Evolutionary conservation across 2,113 vertebrate genomes (phyloP).

Genomic region (Rhabdornis inornatus): DNA sequence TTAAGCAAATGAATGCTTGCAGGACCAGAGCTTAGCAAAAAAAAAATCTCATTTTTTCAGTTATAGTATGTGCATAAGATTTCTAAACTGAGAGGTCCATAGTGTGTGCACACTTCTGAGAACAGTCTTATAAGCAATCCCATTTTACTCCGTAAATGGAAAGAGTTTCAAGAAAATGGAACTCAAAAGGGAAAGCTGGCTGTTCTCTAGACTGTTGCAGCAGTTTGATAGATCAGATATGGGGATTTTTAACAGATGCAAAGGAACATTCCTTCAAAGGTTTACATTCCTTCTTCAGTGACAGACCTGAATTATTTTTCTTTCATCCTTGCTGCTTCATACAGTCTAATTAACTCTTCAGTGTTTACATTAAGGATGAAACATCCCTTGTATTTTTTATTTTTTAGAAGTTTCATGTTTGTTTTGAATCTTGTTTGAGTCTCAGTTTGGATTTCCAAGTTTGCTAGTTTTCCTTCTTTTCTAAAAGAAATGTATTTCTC

Average conservation of each 20-base stretch:
- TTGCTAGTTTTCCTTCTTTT: slow-evolving; percentile 49
- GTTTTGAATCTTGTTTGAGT: slow-evolving; percentile 34
- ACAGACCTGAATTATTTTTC: slow-evolving; percentile 24
- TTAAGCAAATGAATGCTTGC: neutral
- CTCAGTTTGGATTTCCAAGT: neutral
- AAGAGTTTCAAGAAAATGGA: neutral
- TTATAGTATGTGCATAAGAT: neutral
- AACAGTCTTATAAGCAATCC: neutral
- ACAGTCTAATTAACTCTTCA: slow-evolving; percentile 46
- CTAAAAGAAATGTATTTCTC: slow-evolving; percentile 25
- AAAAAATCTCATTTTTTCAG: neutral
- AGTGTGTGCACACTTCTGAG: neutral
- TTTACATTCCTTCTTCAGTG: slow-evolving; percentile 40
- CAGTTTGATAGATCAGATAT: neutral
- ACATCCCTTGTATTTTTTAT: slow-evolving; percentile 3
- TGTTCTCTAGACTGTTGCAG: neutral
- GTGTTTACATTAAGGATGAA: slow-evolving; percentile 75
- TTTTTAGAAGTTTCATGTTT: neutral
- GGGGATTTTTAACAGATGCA: slow-evolving; percentile 1
- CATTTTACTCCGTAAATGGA: neutral
- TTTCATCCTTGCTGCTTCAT: slow-evolving; percentile 47
- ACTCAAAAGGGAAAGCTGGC: neutral
- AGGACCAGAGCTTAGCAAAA: neutral
- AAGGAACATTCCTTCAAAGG: neutral
- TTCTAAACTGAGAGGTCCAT: neutral